Conservation (phyloP, 2,113 vertebrate species). For the Gavialis gangeticus region DNA sequence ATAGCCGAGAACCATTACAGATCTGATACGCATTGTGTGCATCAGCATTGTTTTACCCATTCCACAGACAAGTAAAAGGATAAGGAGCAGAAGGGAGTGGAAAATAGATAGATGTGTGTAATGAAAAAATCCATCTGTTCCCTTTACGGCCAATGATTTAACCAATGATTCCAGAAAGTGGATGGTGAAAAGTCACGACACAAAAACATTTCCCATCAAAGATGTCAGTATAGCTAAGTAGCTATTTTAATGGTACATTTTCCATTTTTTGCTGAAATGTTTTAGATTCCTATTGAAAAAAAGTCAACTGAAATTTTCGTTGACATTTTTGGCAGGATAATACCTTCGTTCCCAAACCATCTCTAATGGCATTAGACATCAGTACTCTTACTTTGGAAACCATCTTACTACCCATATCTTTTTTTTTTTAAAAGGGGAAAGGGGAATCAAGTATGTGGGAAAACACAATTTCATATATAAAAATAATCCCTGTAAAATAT, state of each 20-base stretch:
- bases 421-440: no score
- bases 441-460: no score
- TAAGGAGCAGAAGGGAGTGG: neutral
- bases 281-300: neutral
- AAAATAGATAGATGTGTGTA: neutral
- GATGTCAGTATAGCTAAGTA: neutral
- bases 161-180: neutral
- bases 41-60: neutral
- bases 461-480: neutral
- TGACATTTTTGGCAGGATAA: neutral
- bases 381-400: neutral
- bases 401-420: neutral
- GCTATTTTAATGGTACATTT: neutral
- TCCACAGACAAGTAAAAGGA: neutral
- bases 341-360: neutral
- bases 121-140: neutral
- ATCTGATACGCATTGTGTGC: neutral
- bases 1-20: neutral
- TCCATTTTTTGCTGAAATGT: neutral
- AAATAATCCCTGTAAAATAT: neutral
- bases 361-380: neutral
- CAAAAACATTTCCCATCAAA: neutral
- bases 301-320: neutral
- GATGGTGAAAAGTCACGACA: neutral
- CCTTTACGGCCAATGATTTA: no score